phyloP scores from a whole-genome alignment of 2,888 invertebrate species.

The Ischnus inquisitorius region DNA sequence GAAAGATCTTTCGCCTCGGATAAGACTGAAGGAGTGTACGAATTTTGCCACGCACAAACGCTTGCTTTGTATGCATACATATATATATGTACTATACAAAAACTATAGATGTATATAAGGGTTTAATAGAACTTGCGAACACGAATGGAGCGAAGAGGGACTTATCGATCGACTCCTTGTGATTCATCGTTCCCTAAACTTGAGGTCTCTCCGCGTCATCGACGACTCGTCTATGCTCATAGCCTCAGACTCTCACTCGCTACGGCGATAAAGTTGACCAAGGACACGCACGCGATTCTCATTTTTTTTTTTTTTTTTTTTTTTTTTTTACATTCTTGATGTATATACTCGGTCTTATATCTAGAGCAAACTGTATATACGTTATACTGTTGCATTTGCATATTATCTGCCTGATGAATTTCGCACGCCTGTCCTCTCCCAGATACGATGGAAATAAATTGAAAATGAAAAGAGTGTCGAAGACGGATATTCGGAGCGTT shows the following conservation, averaged over 20 bases:
- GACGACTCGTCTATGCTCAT: conserved; percentile 2
- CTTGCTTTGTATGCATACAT: not conserved
- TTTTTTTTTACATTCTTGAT: conserved; percentile 2
- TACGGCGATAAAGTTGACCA: not conserved
- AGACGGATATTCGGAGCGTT: not conserved
- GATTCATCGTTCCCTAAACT: conserved; percentile 61
- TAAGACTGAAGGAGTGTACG: conserved; percentile 20
- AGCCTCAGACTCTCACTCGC: not conserved
- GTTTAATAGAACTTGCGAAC: conserved; percentile 11
- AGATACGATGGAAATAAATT: not conserved
- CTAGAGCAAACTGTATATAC: not conserved
- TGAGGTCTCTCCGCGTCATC: conserved; percentile 3
- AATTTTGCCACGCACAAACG: conserved; percentile 1
- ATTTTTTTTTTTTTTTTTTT: conserved; percentile 12
- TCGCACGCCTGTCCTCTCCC: not conserved
- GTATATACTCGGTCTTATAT: not conserved
- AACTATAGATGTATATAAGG: not conserved
- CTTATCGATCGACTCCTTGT: conserved; percentile 62
- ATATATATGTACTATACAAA: not conserved
- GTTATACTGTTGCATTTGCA: not conserved
- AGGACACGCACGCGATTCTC: conserved; percentile 20
- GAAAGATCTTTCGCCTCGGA: conserved; percentile 47
- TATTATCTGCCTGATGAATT: conserved; percentile 9
- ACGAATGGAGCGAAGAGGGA: conserved; percentile 2
- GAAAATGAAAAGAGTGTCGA: not conserved